Conservation (phyloP, 2,797 vertebrate species). For the Artibeus lituratus region DNA sequence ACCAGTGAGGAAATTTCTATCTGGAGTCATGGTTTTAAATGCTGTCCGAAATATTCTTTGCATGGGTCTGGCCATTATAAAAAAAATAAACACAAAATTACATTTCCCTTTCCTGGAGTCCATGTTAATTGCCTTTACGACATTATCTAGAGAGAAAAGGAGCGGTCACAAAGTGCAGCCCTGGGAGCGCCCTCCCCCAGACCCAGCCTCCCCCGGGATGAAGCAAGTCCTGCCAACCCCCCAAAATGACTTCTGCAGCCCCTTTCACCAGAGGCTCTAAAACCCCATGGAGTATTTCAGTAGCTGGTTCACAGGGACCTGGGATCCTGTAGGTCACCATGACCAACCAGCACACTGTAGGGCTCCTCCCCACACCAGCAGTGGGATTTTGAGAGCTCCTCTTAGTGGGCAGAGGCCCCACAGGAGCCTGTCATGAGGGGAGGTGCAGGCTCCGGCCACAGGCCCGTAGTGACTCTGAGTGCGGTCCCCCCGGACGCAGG, state of each 20-base stretch:
- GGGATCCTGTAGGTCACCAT: background rate
- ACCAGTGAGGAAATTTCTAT: background rate
- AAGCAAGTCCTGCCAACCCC: background rate
- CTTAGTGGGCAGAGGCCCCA: background rate
- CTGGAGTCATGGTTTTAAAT: background rate
- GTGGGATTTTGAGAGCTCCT: background rate
- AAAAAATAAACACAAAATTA: background rate
- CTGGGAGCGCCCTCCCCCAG: background rate
- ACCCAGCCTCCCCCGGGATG: background rate
- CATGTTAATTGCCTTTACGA: background rate
- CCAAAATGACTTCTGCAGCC: background rate
- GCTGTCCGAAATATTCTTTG: background rate
- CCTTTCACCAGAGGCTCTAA: too few relatives aligned
- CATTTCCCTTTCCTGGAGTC: background rate
- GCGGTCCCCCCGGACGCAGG: background rate
- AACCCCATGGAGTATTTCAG: background rate
- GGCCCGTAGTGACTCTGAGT: fast-evolving
- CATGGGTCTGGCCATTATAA: background rate
- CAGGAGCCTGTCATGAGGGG: fast-evolving
- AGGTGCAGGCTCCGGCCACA: background rate
- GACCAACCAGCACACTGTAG: background rate
- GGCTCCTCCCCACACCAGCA: background rate
- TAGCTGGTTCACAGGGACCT: background rate
- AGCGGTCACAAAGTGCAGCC: background rate
- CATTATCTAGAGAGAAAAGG: background rate